Evolutionary conservation across 2,113 vertebrate species (phyloP).

Genomic region (Marcusenius ussheri): DNA sequence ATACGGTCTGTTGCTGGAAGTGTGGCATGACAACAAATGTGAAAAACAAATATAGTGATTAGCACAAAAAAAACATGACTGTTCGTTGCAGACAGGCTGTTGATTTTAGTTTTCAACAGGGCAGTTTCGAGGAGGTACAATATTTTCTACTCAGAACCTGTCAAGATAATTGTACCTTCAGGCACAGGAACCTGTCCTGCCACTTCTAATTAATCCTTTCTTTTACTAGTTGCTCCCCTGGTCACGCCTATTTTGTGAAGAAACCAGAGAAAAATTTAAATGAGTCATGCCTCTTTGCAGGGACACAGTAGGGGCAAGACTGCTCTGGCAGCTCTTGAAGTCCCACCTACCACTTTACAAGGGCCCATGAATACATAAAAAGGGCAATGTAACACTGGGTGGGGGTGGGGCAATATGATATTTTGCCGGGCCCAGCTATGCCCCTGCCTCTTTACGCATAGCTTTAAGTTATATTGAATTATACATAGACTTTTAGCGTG

Average conservation of each 20-base stretch:
- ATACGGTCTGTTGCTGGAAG: background rate
- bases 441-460: background rate
- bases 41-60: background rate
- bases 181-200: background rate
- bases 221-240: background rate
- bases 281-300: background rate
- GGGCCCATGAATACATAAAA: background rate
- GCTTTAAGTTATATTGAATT: background rate
- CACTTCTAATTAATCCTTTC: background rate
- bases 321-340: background rate
- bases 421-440: background rate
- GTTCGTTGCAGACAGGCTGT: background rate
- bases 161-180: slow-evolving; percentile 11
- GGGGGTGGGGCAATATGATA: background rate
- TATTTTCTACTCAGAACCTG: background rate
- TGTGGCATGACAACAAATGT: background rate
- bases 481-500: background rate
- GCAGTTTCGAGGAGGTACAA: background rate
- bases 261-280: background rate
- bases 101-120: background rate
- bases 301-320: background rate
- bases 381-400: background rate
- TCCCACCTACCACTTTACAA: background rate
- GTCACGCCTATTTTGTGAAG: background rate
- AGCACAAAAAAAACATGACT: background rate